phyloP scores from a whole-genome alignment of 2,113 vertebrate species.

The Crotophaga sulcirostris region DNA sequence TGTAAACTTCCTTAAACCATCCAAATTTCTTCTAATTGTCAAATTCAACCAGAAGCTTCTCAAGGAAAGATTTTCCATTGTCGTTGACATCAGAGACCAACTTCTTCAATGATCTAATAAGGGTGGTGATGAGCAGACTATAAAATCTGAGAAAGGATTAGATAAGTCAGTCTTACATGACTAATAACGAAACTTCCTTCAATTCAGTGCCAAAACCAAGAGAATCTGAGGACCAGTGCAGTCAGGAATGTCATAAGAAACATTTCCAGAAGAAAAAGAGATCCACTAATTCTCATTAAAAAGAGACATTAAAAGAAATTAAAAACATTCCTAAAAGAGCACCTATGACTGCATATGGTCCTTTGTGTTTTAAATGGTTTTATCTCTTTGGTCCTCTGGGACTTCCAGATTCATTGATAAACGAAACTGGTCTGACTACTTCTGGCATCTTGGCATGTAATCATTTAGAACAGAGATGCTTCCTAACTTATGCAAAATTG shows the following conservation, averaged over 20 bases:
- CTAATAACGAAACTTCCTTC: not conserved
- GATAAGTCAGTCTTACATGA: not conserved
- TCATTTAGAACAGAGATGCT: constrained; percentile 57
- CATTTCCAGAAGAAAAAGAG: not conserved
- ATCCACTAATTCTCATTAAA: not conserved
- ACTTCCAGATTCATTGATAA: constrained; percentile 24
- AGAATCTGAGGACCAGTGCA: not conserved
- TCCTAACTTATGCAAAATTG: constrained; percentile 45
- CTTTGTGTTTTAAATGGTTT: not conserved
- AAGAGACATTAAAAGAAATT: too few species aligned
- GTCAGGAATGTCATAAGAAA: not conserved
- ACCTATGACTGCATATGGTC: not conserved
- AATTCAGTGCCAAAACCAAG: not conserved
- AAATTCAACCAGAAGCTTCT: not conserved
- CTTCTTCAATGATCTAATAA: not conserved
- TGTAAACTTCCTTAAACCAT: not conserved
- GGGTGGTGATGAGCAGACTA: not conserved
- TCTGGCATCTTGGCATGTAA: constrained; percentile 25
- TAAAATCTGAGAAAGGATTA: not conserved
- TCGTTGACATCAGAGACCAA: not conserved
- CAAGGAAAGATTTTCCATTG: not conserved
- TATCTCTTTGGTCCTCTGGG: not conserved
- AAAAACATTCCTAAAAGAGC: not conserved
- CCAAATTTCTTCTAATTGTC: not conserved
- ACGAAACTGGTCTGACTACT: constrained; percentile 10